Percentiles rank a stretch among this genome's conserved stretches.
Evolutionary conservation across 2,888 invertebrate species (phyloP).

Genomic region (Ochlodes sylvanus): DNA sequence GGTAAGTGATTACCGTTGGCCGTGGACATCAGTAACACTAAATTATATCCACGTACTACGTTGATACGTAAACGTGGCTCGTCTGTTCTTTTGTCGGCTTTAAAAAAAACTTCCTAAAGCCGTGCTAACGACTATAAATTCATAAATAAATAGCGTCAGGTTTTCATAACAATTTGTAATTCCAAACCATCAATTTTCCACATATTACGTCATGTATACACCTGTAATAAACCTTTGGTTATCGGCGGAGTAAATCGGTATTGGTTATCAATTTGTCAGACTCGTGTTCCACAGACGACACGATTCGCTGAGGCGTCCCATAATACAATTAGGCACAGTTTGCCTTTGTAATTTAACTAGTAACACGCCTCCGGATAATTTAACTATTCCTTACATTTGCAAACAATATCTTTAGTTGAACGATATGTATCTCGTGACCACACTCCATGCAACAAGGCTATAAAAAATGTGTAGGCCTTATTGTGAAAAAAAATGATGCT

Average conservation of each 20-base stretch:
- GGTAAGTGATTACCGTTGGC: too few species aligned
- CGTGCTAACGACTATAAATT: too few species aligned
- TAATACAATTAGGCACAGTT: constrained; percentile 26
- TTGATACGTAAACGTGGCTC: not conserved
- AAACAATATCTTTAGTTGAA: not conserved
- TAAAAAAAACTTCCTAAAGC: too few species aligned
- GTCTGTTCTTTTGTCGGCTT: too few species aligned
- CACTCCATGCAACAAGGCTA: too few species aligned
- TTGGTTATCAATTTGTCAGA: constrained; percentile 27
- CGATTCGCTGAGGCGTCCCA: constrained; percentile 11
- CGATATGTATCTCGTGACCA: too few species aligned
- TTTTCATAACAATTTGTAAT: not conserved
- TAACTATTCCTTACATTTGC: constrained; percentile 4
- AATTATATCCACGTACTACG: too few species aligned
- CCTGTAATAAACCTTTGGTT: not conserved
- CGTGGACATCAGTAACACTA: too few species aligned
- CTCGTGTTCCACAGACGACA: constrained; percentile 21
- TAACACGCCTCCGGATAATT: not conserved
- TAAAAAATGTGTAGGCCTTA: too few species aligned
- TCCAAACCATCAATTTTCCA: not conserved
- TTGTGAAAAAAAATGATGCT: too few species aligned
- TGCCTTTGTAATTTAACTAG: not conserved
- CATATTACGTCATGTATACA: not conserved
- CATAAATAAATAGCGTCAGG: too few species aligned
- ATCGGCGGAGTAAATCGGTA: constrained; percentile 9